These are phyloP conservation scores for Micromesistius poutassou DNA, from an alignment of 2,797 vertebrate species.

Conservation along the genomic window DNA sequence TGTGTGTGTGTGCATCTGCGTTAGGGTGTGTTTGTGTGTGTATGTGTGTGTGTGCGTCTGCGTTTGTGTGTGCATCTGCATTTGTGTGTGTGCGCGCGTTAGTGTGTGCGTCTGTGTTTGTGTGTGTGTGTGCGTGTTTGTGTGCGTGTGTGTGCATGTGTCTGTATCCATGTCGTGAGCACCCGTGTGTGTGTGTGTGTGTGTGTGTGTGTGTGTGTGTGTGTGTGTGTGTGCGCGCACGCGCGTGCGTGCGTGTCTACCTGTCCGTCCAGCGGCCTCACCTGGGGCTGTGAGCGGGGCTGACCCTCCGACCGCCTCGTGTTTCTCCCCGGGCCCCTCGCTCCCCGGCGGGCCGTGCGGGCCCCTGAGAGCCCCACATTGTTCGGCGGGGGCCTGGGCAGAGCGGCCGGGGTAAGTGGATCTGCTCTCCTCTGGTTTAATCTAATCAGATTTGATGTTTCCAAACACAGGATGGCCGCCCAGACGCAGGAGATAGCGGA, in stretches of 20 bases:
- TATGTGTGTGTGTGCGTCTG: too few relatives aligned
- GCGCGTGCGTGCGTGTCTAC: slow-evolving; percentile 36
- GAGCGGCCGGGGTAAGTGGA: slow-evolving; percentile 57
- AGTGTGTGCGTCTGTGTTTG: neutral
- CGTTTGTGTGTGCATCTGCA: too few relatives aligned
- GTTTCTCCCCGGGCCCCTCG: slow-evolving; percentile 62
- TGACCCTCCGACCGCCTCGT: slow-evolving; percentile 64
- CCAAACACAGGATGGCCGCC: slow-evolving; percentile 64
- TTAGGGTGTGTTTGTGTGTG: too few relatives aligned
- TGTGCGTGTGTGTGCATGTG: neutral
- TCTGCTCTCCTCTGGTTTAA: slow-evolving; percentile 53
- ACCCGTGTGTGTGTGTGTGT: neutral
- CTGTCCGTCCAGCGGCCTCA: slow-evolving; percentile 61
- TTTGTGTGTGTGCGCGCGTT: too few relatives aligned
- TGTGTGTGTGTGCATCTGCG: too few relatives aligned
- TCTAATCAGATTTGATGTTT: slow-evolving; percentile 70
- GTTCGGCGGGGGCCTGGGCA: slow-evolving; percentile 52
- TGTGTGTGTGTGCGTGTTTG: neutral
- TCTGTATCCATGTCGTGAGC: neutral
- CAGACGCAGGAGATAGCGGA: slow-evolving; percentile 51
- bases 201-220: neutral
- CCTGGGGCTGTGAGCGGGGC: slow-evolving; percentile 61
- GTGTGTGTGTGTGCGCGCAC: slow-evolving; percentile 5
- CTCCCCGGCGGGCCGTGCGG: slow-evolving; percentile 57
- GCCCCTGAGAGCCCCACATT: slow-evolving; percentile 64